Percentiles rank a stretch among this genome's conserved stretches.
Conservation (phyloP, 35 echinoderm and acorn worm species). For the Holothuria glaberrima region DNA sequence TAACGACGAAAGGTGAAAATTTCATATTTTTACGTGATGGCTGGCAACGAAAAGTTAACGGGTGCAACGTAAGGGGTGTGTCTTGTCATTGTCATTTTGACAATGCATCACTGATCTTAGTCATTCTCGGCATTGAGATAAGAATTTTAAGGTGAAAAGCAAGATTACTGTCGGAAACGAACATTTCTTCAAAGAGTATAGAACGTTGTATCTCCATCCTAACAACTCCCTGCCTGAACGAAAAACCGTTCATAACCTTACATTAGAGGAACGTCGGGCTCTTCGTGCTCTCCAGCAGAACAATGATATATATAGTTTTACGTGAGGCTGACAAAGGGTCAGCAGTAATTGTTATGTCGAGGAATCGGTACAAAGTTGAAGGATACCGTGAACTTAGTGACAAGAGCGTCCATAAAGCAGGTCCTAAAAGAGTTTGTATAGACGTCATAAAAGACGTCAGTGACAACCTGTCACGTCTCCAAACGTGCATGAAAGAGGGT, state of each 20-base stretch:
- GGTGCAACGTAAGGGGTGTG: too few relatives aligned
- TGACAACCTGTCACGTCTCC: conserved; percentile 14
- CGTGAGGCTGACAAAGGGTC: conserved; percentile 38
- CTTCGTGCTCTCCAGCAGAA: conserved; percentile 2
- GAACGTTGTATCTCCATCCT: too few relatives aligned
- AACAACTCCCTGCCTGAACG: too few relatives aligned
- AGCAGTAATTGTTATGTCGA: conserved; percentile 32
- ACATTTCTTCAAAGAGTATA: too few relatives aligned
- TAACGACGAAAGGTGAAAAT: too few relatives aligned
- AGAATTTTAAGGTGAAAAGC: too few relatives aligned
- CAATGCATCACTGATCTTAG: too few relatives aligned
- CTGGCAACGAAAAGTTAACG: too few relatives aligned
- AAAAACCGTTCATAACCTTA: conserved; percentile 5
- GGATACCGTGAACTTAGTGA: conserved; percentile 17
- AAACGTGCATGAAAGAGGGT: conserved; percentile 12
- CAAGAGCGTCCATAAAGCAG: not conserved
- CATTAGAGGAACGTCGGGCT: not conserved
- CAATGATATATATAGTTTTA: conserved; percentile 30
- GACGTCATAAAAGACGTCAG: conserved; percentile 26
- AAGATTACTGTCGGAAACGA: too few relatives aligned
- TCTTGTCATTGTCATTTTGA: too few relatives aligned
- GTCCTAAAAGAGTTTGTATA: conserved; percentile 11
- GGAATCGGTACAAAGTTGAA: conserved; percentile 1
- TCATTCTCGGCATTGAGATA: too few relatives aligned
- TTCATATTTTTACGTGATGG: too few relatives aligned